These are phyloP conservation scores for Heterodera filipjevi DNA, from an alignment of 2,888 invertebrate species.

Conservation along the genomic window DNA sequence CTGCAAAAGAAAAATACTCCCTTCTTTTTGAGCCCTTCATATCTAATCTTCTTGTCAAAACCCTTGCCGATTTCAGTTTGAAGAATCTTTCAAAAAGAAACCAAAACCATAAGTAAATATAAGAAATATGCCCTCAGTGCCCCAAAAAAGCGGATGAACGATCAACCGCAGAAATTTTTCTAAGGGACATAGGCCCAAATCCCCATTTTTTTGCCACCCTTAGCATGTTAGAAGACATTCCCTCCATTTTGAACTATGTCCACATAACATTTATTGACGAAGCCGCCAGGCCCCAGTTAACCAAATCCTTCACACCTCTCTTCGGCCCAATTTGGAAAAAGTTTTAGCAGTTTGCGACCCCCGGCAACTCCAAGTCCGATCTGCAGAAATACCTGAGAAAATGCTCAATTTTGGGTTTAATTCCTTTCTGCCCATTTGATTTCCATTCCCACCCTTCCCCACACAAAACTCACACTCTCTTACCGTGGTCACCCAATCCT, in stretches of 20 bases:
- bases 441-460: background rate
- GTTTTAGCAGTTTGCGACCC: background rate
- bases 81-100: too few species aligned
- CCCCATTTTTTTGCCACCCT: background rate
- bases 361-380: background rate
- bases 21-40: too few species aligned
- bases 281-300: background rate
- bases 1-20: too few species aligned
- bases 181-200: too few species aligned
- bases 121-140: too few species aligned
- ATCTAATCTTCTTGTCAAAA: too few species aligned
- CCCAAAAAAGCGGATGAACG: too few species aligned
- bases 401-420: background rate
- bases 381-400: background rate
- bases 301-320: conserved; percentile 1
- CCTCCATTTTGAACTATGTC: background rate
- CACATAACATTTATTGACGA: background rate
- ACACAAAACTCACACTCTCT: conserved; percentile 4
- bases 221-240: background rate
- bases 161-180: too few species aligned
- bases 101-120: too few species aligned
- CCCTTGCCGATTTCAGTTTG: too few species aligned
- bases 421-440: background rate
- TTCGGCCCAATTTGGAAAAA: background rate
- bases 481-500: conserved; percentile 6